A percentile compares a stretch with the other conserved stretches of the same genome.
phyloP scores from a whole-genome alignment of 2,888 invertebrate species.

The Timema cristinae region DNA sequence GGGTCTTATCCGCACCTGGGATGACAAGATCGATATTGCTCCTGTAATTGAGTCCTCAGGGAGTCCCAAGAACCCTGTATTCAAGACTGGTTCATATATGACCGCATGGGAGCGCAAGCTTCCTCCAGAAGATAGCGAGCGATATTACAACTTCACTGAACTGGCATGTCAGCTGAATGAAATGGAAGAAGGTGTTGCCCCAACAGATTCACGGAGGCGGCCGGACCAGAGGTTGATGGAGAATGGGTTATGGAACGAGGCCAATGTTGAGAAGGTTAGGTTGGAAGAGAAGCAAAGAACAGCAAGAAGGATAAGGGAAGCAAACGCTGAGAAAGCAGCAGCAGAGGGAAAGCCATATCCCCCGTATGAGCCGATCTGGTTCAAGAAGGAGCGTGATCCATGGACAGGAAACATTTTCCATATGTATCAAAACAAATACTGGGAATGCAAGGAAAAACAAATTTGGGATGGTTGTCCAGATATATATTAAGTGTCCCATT shows the following conservation, averaged over 20 bases:
- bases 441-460: conserved; percentile 82
- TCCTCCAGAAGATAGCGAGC: conserved; percentile 60
- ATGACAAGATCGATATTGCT: conserved; percentile 90
- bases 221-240: conserved; percentile 99
- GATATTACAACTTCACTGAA: conserved; percentile 91
- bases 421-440: conserved; percentile 84
- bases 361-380: conserved; percentile 83
- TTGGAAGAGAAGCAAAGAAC: conserved; percentile 95
- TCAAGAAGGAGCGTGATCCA: conserved; percentile 72
- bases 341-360: conserved; percentile 61
- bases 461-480: conserved; percentile 91
- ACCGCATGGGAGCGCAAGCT: conserved; percentile 81
- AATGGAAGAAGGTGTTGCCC: conserved; percentile 84
- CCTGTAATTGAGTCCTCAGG: conserved; percentile 72
- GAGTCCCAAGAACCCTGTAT: conserved; percentile 73
- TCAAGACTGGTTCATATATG: conserved; percentile 85
- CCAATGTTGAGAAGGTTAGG: conserved; percentile 77
- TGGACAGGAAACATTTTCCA: conserved; percentile 66
- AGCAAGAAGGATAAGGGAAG: conserved; percentile 71
- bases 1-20: conserved; percentile 86
- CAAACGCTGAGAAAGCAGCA: conserved; percentile 63
- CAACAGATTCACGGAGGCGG: conserved; percentile 86
- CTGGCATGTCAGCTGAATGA: conserved; percentile 97
- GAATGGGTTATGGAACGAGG: conserved; percentile 85
- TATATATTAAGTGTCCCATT: conserved; percentile 58